Conservation (phyloP, 2,113 vertebrate species). For the Quiscalus mexicanus region DNA sequence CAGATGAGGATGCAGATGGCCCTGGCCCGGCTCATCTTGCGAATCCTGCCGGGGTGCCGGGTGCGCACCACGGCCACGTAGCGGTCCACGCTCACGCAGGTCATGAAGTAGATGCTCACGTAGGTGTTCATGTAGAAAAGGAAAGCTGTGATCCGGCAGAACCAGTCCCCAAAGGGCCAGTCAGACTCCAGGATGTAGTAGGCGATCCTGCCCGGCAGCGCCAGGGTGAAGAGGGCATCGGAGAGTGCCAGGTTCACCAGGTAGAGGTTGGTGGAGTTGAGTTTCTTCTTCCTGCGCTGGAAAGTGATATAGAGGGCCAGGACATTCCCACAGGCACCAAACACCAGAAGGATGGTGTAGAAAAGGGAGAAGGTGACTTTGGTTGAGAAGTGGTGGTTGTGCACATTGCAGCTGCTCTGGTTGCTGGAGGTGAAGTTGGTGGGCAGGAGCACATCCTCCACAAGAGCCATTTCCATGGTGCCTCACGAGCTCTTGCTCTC, state of each 20-base stretch:
- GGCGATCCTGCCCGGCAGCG: constrained; percentile 78
- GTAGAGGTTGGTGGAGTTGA: constrained; percentile 83
- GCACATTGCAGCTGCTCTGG: constrained; percentile 75
- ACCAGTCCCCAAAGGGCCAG: constrained; percentile 84
- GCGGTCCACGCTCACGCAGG: constrained; percentile 83
- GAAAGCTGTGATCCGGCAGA: constrained; percentile 79
- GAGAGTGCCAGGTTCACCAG: constrained; percentile 84
- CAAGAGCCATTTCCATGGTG: not conserved
- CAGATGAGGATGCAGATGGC: constrained; percentile 77
- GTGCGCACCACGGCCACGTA: constrained; percentile 84
- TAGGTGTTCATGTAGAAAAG: constrained; percentile 86
- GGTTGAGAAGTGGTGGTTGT: constrained; percentile 65
- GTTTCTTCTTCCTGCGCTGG: constrained; percentile 79
- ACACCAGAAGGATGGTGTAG: constrained; percentile 76
- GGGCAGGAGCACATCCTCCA: not conserved
- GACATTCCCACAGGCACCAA: constrained; percentile 79
- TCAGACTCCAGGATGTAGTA: constrained; percentile 81
- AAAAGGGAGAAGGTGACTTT: constrained; percentile 79
- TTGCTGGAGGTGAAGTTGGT: constrained; percentile 56
- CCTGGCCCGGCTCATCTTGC: constrained; percentile 66
- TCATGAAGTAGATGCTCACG: constrained; percentile 84
- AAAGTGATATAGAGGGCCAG: constrained; percentile 81
- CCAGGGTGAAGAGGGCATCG: constrained; percentile 82
- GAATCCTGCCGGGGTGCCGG: constrained; percentile 63
- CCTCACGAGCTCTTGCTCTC: not conserved